Evolutionary conservation across 1,140 invertebrate genomes (phyloP), one percentile per base, ranked within the genome.

Genomic region (Agraylea sexmaculata): DNA sequence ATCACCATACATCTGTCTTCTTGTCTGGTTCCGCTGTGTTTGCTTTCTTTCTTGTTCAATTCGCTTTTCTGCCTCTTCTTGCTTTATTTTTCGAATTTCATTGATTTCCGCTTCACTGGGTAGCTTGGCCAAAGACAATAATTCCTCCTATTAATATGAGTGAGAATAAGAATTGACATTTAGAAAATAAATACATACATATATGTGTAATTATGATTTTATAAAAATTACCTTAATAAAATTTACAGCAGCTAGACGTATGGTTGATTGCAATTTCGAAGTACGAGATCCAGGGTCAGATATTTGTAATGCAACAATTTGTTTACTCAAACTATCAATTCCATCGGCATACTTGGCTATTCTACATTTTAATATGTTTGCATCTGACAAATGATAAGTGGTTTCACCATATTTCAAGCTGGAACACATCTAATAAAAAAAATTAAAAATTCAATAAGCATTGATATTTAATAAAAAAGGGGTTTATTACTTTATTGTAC

Each of bases 341-440:
- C 75, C 77, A 59, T 94, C 89, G 1, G 87, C 90, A 32, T 90
- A 68, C 56, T 81, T 84, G 0, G 86, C 77, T 11, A 97, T 79
- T 53, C 86, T 83, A 2, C 77, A 70, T 45, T 88, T 70, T 41
- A 93, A 60, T 8, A 80, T 69, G 56, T 88, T 82, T 7, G 88
- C 87, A 58, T 93, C 84, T 22, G 75, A 64, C 17, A 95, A 57
- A 41, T 79, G 78, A 52, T 90, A 93, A 1, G 77, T 85, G 0
- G 80, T 79, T 66, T 97, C 91, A 32, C 93, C 93, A 44, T 78
- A 74, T 47, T 69, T 69, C 2, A 78, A 52, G 38, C 74, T 76
- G 46, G 63, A 60, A 57, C 68, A 71, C 69, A 74, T 72, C 84
- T 88, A 53, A 11, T 42, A 46, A 42, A 51, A 53, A 13, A 51